A percentile compares a stretch with the other conserved stretches of the same genome.
Conservation (phyloP, 2,888 invertebrate genomes). For the Chymomyza amoena region DNA sequence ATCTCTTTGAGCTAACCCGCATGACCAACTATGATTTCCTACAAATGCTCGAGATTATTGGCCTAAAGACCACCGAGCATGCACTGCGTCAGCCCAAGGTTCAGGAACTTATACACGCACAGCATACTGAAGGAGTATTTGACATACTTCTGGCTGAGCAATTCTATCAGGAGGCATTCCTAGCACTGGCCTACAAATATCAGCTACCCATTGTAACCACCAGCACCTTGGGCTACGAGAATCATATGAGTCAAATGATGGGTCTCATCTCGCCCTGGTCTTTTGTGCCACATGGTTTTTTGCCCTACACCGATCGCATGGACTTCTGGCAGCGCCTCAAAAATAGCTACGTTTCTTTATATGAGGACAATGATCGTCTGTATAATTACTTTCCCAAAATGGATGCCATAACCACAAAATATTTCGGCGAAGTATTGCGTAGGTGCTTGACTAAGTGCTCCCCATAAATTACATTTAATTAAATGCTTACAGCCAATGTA, state of each 20-base stretch:
- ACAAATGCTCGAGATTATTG: slow-evolving; percentile 73
- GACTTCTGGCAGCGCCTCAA: slow-evolving; percentile 80
- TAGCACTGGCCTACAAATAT: slow-evolving; percentile 77
- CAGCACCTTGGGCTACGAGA: slow-evolving; percentile 78
- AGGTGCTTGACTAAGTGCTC: slow-evolving; percentile 17
- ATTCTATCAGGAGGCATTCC: slow-evolving; percentile 79
- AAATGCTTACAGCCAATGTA: slow-evolving; percentile 59
- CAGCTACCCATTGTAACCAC: slow-evolving; percentile 78
- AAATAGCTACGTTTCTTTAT: slow-evolving; percentile 78
- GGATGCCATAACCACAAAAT: slow-evolving; percentile 70
- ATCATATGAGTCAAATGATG: slow-evolving; percentile 79
- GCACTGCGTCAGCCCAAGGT: slow-evolving; percentile 74
- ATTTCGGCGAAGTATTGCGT: slow-evolving; percentile 71
- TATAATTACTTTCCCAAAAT: slow-evolving; percentile 76
- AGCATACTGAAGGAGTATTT: slow-evolving; percentile 69
- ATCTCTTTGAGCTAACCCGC: slow-evolving; percentile 71
- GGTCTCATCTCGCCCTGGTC: slow-evolving; percentile 80
- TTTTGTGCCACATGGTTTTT: slow-evolving; percentile 79
- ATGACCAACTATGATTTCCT: slow-evolving; percentile 63
- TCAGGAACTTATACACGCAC: slow-evolving; percentile 69
- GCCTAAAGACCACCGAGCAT: slow-evolving; percentile 71
- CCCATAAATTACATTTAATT: background rate
- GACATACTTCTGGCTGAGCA: slow-evolving; percentile 79
- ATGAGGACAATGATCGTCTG: slow-evolving; percentile 71
- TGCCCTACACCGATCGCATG: slow-evolving; percentile 79